Evolutionary conservation across 2,113 vertebrate species (phyloP), one percentile per base, ranked within the genome.

Genomic region (Rhinolophus sinicus): DNA sequence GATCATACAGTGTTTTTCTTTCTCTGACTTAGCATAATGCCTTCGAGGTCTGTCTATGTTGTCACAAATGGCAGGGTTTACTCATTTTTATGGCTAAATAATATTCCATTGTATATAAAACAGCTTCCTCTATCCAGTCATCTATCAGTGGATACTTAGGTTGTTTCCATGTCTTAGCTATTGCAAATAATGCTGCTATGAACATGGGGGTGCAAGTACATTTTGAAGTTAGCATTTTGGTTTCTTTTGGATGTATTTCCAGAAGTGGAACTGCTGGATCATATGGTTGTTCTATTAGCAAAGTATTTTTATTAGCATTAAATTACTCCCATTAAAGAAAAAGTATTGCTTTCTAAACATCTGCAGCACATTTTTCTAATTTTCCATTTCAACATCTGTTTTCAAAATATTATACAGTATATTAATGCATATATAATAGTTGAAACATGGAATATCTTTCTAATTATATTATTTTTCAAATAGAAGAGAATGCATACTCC

Each of bases 321-420:
- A 91, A 64, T 90, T 95, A 56, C 54, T 89, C 18, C 81, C 28
- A 93, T 77, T 64, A 54, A 97, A 90, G 65, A 60, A 85, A 95
- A 95, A 73, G 77, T 50, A 52, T 13, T 96, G 28, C 33, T 40
- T 73, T 96, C 52, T 88, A 93, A 92, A 62, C 80, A 88, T 40
- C 28, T 82, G 5, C 2, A 87, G 40, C 33, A 80, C 21, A 86
- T 75, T 95, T 81, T 87, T 58, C 64, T 73, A 82, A 73, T 65
- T 89, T 95, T 2, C 3, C 9, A 56, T 26, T 77, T 92, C 50
- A 91, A 60, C 3, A 77, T 62, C 3, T 76, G 91, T 91, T 94
- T 64, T 11, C 50, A 87, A 72, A 93, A 82, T 11, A 95, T 15
- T 35, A 69, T 47, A 35, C 35, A 81, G 26, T 77, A 90, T 77